Base-by-base conservation (phyloP, 1,140 invertebrate species). In the Bombus consobrinus region DNA sequence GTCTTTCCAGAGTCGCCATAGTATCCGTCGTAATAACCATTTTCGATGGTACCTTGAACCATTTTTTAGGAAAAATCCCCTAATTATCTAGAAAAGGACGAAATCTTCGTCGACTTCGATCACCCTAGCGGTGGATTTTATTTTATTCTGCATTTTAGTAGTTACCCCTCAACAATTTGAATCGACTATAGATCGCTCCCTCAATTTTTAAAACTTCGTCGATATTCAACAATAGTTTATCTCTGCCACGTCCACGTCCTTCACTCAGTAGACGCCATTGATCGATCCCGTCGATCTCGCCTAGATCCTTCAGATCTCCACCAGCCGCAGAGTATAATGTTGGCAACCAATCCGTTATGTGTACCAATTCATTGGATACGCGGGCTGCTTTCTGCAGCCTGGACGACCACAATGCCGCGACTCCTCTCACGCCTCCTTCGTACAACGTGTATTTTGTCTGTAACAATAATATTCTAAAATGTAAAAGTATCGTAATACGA, bases 321-420 rank as follows among this genome's bases (percentile, higher is more conserved):
- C 96, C 96, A 89, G 93, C 96, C 41, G 95, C 96, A 5, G 95
- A 90, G 57, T 95, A 96, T 1, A 98, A 89, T 1, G 97, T 97
- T 1, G 97, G 97, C 39, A 97, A 90, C 97, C 97, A 97, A 90
- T 97, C 97, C 25, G 96, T 95, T 25, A 98, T 96, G 88, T 97
- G 97, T 87, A 97, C 95, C 91, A 97, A 93, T 43, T 96, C 92
- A 66, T 94, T 93, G 2, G 94, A 95, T 22, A 96, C 94, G 1
- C 95, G 93, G 13, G 96, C 95, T 81, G 93, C 91, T 81, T 93
- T 92, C 57, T 93, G 89, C n/a, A 96, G 87, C 64, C 96, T 93
- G 3, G 96, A 95, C 83, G 96, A 96, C 96, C 97, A 97, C n/a
- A 98, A 93, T 43, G 97, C 96, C 0, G 96, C 96, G 0, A 96